Conservation (phyloP, 2,888 invertebrate genomes). For the Orchestes rusci region DNA sequence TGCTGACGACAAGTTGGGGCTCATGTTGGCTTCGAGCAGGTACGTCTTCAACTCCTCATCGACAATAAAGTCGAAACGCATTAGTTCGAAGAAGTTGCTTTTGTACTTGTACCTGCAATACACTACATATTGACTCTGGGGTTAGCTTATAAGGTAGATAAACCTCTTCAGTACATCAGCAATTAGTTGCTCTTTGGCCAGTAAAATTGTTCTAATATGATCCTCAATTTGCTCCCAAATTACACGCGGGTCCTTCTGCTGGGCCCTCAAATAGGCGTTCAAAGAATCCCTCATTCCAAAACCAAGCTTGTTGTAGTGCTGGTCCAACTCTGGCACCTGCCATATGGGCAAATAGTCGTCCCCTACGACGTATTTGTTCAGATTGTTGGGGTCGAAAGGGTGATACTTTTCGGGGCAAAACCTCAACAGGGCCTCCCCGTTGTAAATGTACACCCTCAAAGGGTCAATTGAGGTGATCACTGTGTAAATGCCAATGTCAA, state of each 20-base stretch:
- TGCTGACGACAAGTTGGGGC: constrained; percentile 90
- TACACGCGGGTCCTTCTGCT: constrained; percentile 60
- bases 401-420: constrained; percentile 86
- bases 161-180: constrained; percentile 50
- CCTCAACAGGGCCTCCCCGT: constrained; percentile 76
- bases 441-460: constrained; percentile 79
- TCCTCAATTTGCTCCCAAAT: constrained; percentile 79
- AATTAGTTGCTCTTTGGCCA: constrained; percentile 67
- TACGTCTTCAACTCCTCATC: constrained; percentile 81
- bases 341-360: constrained; percentile 93
- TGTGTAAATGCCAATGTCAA: constrained; percentile 94
- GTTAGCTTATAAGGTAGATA: too few relatives aligned
- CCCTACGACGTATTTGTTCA: constrained; percentile 89
- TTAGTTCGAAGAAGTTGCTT: constrained; percentile 85
- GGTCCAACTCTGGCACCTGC: constrained; percentile 74
- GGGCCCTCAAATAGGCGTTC: constrained; percentile 61
- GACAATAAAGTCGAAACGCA: constrained; percentile 88
- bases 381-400: constrained; percentile 73
- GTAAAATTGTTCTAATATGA: constrained; percentile 62
- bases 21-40: constrained; percentile 97
- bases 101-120: constrained; percentile 46
- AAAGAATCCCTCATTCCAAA: constrained; percentile 83
- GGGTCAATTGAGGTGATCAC: constrained; percentile 88
- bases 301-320: constrained; percentile 63
- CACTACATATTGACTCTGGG: too few relatives aligned